Conservation (phyloP, 1,140 invertebrate species). For the Sipha flava region DNA sequence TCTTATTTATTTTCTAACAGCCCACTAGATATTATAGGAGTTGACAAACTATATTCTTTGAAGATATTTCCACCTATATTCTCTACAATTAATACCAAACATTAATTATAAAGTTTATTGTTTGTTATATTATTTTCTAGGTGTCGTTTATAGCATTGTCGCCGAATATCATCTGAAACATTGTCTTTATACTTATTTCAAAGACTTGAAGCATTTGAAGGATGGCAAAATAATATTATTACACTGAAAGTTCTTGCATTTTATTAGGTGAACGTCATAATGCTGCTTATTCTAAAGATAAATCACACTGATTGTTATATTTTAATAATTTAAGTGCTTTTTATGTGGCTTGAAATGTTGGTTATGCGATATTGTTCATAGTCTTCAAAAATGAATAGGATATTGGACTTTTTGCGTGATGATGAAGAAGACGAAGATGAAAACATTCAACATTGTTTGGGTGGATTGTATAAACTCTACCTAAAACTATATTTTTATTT, state of each 20-base stretch:
- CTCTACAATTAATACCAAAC: too few relatives aligned
- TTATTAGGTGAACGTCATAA: not conserved
- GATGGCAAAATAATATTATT: constrained; percentile 32
- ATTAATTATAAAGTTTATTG: too few relatives aligned
- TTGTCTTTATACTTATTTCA: constrained; percentile 30
- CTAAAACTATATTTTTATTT: constrained; percentile 34
- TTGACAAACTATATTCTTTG: too few relatives aligned
- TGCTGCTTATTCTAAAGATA: constrained; percentile 16
- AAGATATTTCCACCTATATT: too few relatives aligned
- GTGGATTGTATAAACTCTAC: constrained; percentile 40
- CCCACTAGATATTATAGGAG: too few relatives aligned
- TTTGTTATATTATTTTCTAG: too few relatives aligned
- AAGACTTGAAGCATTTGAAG: constrained; percentile 27
- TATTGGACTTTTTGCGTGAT: constrained; percentile 44
- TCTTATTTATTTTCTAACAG: too few relatives aligned
- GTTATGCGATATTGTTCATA: constrained; percentile 38
- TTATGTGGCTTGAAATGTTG: constrained; percentile 42
- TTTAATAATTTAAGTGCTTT: constrained; percentile 40
- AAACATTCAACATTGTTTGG: constrained; percentile 36
- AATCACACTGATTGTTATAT: constrained; percentile 41
- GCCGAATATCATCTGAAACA: constrained; percentile 23
- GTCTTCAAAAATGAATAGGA: constrained; percentile 33
- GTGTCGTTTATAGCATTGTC: too few relatives aligned
- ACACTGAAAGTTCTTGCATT: constrained; percentile 33
- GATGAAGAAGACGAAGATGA: constrained; percentile 39